Base-by-base conservation (phyloP, 2,797 vertebrate species). In the Ambastaia sidthimunki region DNA sequence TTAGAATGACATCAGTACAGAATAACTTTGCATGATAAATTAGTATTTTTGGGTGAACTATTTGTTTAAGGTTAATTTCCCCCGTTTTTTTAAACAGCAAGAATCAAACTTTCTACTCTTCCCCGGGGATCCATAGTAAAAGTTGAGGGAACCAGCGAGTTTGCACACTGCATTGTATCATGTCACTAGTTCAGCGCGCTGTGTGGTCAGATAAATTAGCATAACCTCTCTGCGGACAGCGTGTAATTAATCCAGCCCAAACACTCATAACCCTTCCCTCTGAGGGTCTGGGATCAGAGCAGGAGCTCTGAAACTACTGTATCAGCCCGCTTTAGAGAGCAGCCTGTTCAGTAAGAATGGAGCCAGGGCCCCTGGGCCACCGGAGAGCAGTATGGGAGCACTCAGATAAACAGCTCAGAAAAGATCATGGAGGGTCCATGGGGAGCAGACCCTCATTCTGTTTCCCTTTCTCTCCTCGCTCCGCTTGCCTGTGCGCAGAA, bases 331-430 rank as follows among this genome's bases (percentile, higher is more conserved):
- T 70, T 72, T 74, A 63, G 79, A 70, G 67, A 78, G 28, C 71
- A 60, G 76, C 72, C 52, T 78, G 55, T 73, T 62, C 68, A 73
- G 80, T 69, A 63, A 54, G 34, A 55, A 75, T 66, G 70, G 84
- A 87, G 83, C 85, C 74, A 80, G 85, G 86, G 87, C 85, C 82
- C 77, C 77, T 74, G 76, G 79, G 83, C 86, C 89, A 86, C 83
- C 79, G 85, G 86, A 89, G 86, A 90, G 86, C 82, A 67, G 89
- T 88, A 85, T 89, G 87, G 81, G 86, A 88, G 85, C 87, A 74
- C 80, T 85, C 81, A 68, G 86, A 91, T 90, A 90, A 89, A 90
- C 86, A 89, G 90, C 90, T 91, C 89, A 91, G 87, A 87, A 83
- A 83, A 88, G 87, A 90, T 91, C 88, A 89, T 76, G 71, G 75